Evolutionary conservation across 2,888 invertebrate species (phyloP), one percentile per base, ranked within the genome.

Genomic region (Meganola albula): DNA sequence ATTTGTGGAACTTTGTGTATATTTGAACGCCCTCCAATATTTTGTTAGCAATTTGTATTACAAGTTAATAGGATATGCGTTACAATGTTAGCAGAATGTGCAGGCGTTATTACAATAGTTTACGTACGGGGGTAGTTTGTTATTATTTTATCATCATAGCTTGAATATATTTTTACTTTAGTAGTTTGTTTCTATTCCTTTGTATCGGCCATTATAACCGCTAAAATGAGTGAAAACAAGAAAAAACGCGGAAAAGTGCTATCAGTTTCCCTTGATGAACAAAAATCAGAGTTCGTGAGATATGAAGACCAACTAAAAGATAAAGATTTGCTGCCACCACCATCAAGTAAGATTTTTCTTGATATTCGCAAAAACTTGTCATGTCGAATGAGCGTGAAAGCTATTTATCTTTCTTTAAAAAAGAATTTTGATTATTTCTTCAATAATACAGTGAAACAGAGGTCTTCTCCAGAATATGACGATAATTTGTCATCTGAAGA

Each of bases 181-280:
- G 26, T 27, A 18, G 24, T 24, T 32, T 32, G 32, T 27, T 32
- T n/a, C 34, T 37, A 32, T 13, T 28, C 12, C 10, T 27, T 32
- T 36, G 21, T 53, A 39, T 45, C 23, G 28, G 28, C 20, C 25
- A 33, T 33, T 33, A 33, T 33, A 33, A 27, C 24, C 11, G 24
- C 36, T 7, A 30, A 24, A 24, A 29, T 27, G 31, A 34, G 34
- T 34, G 28, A 21, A 27, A 27, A 20, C 18, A 27, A 29, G 29
- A 29, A 24, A 29, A 23, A 23, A 30, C 23, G 11, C 29, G 29
- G 23, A 24, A 27, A 27, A 32, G 22, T 32, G 26, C 22, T 32
- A 26, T 32, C 32, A 22, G 32, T 32, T 32, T 26, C 26, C 31
- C 25, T 21, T 24, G 24, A 24, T 31, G 20, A 20, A 2, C 20